These are phyloP conservation scores for Phasianus colchicus DNA, from an alignment of 2,113 vertebrate genomes.

Conservation along the genomic window DNA sequence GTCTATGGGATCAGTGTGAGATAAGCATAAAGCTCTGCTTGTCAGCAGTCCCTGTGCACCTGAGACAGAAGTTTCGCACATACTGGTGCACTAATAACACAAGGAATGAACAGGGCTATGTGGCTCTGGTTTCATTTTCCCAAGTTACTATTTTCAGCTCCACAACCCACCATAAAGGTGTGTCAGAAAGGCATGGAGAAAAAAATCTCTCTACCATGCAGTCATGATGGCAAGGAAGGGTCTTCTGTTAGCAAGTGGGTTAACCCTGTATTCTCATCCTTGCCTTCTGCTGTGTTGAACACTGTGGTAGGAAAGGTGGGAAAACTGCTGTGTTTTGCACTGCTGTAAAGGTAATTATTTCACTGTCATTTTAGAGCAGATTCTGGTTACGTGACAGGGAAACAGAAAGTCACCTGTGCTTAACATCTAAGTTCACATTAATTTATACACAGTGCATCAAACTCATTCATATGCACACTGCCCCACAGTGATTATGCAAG, in stretches of 20 bases:
- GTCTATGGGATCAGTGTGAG: not conserved
- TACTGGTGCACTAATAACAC: not conserved
- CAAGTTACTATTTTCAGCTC: not conserved
- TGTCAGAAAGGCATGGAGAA: not conserved
- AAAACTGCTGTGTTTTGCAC: constrained; percentile 1
- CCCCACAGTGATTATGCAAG: constrained; percentile 24
- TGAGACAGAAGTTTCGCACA: not conserved
- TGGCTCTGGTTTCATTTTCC: not conserved
- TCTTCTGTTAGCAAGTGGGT: not conserved
- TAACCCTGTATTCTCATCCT: not conserved
- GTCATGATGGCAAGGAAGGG: not conserved
- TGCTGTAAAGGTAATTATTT: constrained; percentile 16
- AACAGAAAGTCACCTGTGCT: constrained; percentile 45
- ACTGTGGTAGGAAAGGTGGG: not conserved
- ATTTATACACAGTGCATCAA: constrained; percentile 20
- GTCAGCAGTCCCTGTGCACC: not conserved
- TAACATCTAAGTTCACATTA: constrained; percentile 24
- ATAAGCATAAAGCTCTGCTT: not conserved
- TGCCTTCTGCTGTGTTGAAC: not conserved
- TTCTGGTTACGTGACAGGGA: not conserved
- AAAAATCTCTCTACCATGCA: not conserved
- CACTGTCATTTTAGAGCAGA: constrained; percentile 3
- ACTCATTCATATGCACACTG: not conserved
- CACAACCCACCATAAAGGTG: not conserved
- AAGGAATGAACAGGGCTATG: not conserved